These are phyloP conservation scores for Drosophila monieri DNA, from an alignment of 2,888 invertebrate species.

Conservation along the genomic window DNA sequence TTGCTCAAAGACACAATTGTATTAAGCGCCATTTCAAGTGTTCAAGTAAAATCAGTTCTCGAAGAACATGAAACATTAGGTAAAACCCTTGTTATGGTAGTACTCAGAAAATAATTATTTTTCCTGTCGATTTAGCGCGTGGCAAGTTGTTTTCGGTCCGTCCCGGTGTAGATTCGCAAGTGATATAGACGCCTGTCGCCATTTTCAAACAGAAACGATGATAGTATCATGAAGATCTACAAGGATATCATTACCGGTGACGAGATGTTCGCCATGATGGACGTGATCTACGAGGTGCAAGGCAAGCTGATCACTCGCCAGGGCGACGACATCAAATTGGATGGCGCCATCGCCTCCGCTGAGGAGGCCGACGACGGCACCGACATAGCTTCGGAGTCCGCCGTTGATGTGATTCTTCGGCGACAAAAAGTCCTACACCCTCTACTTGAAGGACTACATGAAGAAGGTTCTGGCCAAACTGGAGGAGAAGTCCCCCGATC, in stretches of 20 bases:
- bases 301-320: conserved; percentile 92
- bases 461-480: conserved; percentile 95
- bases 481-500: conserved; percentile 91
- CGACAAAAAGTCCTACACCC: conserved; percentile 96
- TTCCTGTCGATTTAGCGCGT: conserved; percentile 81
- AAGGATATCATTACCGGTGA: conserved; percentile 98
- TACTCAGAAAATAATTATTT: conserved; percentile 49
- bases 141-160: conserved; percentile 74
- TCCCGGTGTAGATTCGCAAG: conserved; percentile 67
- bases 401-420: conserved; percentile 96
- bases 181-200: conserved; percentile 41
- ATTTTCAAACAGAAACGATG: conserved; percentile 21
- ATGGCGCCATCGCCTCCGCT: conserved; percentile 96
- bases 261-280: conserved; percentile 98
- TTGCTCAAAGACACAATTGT: too few relatives aligned
- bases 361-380: conserved; percentile 94
- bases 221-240: conserved; percentile 93
- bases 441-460: conserved; percentile 98
- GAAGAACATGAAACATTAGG: too few relatives aligned
- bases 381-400: conserved; percentile 89
- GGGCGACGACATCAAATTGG: conserved; percentile 89
- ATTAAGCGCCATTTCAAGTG: too few relatives aligned
- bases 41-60: too few relatives aligned
- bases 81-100: too few relatives aligned
- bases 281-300: conserved; percentile 96